Evolutionary conservation across 2,797 vertebrate species (phyloP), one percentile per base, ranked within the genome.

Genomic region (Lophius americanus): DNA sequence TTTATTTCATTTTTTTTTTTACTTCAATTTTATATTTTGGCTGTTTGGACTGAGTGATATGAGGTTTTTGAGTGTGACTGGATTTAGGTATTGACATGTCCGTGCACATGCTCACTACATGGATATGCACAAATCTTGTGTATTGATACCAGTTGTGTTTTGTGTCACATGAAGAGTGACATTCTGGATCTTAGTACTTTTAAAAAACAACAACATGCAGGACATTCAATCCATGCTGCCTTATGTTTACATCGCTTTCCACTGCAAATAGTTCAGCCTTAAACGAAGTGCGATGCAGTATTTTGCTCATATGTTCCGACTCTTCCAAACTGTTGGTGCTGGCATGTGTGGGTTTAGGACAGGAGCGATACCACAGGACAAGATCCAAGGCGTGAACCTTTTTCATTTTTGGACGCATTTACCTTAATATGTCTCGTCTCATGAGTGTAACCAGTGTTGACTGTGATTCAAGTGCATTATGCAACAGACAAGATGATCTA

Each of bases 241-340:
- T 98, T 98, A 98, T 71, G 93, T 96, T 95, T 94, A 95, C 94
- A 94, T 94, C 76, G 94, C 93, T 95, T 95, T 89, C 85, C 92
- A 94, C 94, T 93, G 94, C 95, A 94, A 95, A 95, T 90, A 76
- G 92, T 94, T 88, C 91, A 93, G 96, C 97, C 97, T 98, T 98
- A 98, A 95, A 89, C 69, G 62, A 93, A 93, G 88, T 86, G 90
- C 93, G 91, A 91, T 91, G 90, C 87, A 91, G 85, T 88, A 79
- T 89, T 84, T 77, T 82, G 65, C 55, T 82, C 64, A 64, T 56
- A 42, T 5, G 48, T 83, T 75, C 73, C 35, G 6, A 75, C 72
- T 85, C 84, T 77, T 81, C 75, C 79, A 75, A 68, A 77, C 63
- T 55, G 69, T 72, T 58, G 83, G 84, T 87, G 78, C 83, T 83